Conservation (phyloP, 2,888 invertebrate genomes). For the Tipula helvola region DNA sequence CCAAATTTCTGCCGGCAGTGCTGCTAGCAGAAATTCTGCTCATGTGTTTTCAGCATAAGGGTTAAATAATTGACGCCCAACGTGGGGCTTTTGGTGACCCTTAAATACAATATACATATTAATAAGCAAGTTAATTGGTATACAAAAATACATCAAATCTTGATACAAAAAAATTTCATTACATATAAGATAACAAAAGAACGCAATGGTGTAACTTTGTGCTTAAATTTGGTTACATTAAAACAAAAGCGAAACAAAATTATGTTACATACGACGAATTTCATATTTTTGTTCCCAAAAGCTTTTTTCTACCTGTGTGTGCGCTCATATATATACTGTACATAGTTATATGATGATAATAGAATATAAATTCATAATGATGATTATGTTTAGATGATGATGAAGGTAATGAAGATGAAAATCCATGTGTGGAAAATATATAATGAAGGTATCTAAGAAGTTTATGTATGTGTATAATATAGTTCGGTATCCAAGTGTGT, state of each 20-base stretch:
- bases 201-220: neutral
- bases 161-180: neutral
- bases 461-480: neutral
- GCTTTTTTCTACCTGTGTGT: neutral
- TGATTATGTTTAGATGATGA: conserved; percentile 4
- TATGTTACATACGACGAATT: neutral
- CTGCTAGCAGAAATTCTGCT: no score
- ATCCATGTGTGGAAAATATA: neutral
- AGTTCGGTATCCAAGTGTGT: neutral
- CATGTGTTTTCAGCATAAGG: no score
- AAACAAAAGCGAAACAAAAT: neutral
- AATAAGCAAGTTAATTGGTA: neutral
- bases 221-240: neutral
- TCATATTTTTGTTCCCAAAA: neutral
- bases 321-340: neutral
- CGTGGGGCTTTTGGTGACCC: neutral
- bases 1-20: no score
- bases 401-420: conserved; percentile 4
- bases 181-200: neutral
- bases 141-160: neutral
- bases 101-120: neutral
- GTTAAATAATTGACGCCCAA: neutral
- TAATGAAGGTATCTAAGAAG: neutral
- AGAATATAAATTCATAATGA: conserved; percentile 4
- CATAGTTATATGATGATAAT: neutral